Percentiles rank a stretch among this genome's conserved stretches.
Conservation (phyloP, 2,113 vertebrate species). For the Neodontobutis hainanensis region DNA sequence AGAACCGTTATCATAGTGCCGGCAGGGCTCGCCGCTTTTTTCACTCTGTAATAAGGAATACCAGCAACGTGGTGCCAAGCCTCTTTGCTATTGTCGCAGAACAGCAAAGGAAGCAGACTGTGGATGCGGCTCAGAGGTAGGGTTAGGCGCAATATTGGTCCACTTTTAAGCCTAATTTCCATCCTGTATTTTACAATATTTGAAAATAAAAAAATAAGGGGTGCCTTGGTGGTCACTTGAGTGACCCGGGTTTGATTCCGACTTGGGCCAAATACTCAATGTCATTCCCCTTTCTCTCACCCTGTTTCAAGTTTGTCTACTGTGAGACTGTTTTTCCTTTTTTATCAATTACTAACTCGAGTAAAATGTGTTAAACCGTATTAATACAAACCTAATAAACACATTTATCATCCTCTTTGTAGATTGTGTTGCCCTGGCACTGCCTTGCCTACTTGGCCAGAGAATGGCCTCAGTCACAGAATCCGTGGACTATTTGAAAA, state of each 20-base stretch:
- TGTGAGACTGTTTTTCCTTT: no score
- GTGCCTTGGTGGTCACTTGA: no score
- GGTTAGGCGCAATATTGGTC: neutral
- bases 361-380: neutral
- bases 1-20: conserved; percentile 86
- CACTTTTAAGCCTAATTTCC: neutral
- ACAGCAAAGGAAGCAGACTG: conserved; percentile 86
- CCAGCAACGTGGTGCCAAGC: conserved; percentile 81
- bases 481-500: conserved; percentile 90
- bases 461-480: conserved; percentile 89
- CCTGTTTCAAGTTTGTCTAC: no score
- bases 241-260: no score
- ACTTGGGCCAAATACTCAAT: no score
- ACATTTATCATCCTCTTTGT: conserved; percentile 9
- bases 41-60: conserved; percentile 77
- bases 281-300: no score
- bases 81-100: conserved; percentile 91
- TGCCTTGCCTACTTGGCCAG: conserved; percentile 83
- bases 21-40: conserved; percentile 89
- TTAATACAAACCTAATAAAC: neutral
- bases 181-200: no score
- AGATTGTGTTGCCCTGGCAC: conserved; percentile 80
- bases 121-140: conserved; percentile 88
- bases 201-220: no score
- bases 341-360: neutral